Evolutionary conservation across 2,888 invertebrate species (phyloP), one percentile per base, ranked within the genome.

Genomic region (Miltochrista miniata): DNA sequence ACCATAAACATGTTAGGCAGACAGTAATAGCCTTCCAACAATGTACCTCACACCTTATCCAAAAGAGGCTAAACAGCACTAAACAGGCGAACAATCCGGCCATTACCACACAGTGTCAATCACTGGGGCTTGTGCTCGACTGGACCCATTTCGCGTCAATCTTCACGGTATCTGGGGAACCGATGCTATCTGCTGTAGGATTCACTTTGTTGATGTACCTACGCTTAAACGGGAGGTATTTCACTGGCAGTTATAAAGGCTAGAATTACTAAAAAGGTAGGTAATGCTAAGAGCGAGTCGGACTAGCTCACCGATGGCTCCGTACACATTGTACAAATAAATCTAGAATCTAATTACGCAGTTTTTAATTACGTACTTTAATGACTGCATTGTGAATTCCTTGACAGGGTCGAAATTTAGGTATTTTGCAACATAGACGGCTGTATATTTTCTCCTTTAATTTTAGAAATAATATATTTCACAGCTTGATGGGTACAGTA

Each of bases 21-120:
- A 61, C 59, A 51, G 62, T 60, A 60, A 62, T 65, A 59, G 63
- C 55, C 54, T 12, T 40, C 24, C 51, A 48, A 68, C 56, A 67
- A 59, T 62, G 53, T 58, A 56, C 64, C 58, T 52, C 45, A 53
- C 54, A 46, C 42, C 50, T 35, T 34, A 46, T 56, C 62, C 48
- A 56, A 58, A 64, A 56, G 57, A 55, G 63, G 63, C 52, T 67
- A 62, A 60, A 56, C 31, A 48, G 14, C 39, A 24, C 47, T 30
- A 39, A 61, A 64, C 69, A 51, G 57, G 62, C 50, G 53, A 69
- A 69, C 68, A 69, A 69, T 69, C 54, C 44, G 58, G 59, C 76
- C 79, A 80, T 82, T 82, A 81, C 74, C 81, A 82, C 81, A 64
- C 62, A 48, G 61, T 68, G 82, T 83, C 83, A 78, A 81, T 83